These are phyloP conservation scores for Neuroscelio doddi DNA, from an alignment of 2,888 invertebrate genomes.

Conservation along the genomic window DNA sequence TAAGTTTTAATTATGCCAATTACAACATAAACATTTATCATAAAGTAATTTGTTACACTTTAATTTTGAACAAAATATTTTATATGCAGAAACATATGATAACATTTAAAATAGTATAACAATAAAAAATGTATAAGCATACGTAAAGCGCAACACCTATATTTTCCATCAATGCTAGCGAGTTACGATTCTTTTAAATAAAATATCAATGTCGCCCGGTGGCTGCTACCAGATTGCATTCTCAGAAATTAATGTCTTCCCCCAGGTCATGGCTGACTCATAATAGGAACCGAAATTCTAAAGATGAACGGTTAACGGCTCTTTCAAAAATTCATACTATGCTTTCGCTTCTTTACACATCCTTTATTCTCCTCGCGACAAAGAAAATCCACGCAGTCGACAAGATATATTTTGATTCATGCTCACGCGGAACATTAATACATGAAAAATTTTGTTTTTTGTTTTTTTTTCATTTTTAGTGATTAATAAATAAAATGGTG, in stretches of 20 bases:
- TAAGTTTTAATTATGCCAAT: too few relatives aligned
- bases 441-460: too few relatives aligned
- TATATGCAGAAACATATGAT: too few relatives aligned
- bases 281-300: constrained; percentile 57
- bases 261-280: constrained; percentile 48
- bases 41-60: too few relatives aligned
- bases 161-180: constrained; percentile 9
- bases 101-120: too few relatives aligned
- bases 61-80: too few relatives aligned
- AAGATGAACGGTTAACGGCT: constrained; percentile 60
- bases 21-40: too few relatives aligned
- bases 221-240: constrained; percentile 55
- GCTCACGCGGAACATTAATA: too few relatives aligned
- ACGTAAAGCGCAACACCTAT: constrained; percentile 10
- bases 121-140: too few relatives aligned
- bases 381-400: constrained; percentile 18
- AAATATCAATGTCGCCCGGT: constrained; percentile 40
- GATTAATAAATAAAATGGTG: too few relatives aligned
- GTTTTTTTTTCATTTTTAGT: too few relatives aligned
- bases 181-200: constrained; percentile 26
- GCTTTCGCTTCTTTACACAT: constrained; percentile 33
- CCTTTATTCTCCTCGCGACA: constrained; percentile 22
- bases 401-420: too few relatives aligned
- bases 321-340: constrained; percentile 63
- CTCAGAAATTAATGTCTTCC: constrained; percentile 62